Percentiles rank a stretch among this genome's conserved stretches.
Evolutionary conservation across 2,113 vertebrate species (phyloP).

Genomic region (Bos javanicus): DNA sequence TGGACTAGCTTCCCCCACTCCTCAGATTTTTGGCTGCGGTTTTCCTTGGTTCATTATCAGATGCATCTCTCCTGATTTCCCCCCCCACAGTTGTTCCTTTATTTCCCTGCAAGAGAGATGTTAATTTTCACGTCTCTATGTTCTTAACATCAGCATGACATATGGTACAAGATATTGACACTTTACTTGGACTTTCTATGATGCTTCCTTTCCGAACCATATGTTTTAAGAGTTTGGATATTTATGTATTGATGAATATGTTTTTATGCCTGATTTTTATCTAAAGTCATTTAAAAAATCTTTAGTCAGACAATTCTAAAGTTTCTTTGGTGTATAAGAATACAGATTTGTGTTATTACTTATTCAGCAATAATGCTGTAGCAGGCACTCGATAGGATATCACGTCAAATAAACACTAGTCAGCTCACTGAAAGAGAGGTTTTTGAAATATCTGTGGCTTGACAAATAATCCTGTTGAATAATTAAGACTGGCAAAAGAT

Average conservation of each 20-base stretch:
- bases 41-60: not conserved
- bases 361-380: conserved; percentile 16
- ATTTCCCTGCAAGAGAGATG: not conserved
- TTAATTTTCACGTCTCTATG: not conserved
- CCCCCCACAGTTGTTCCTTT: not conserved
- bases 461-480: not conserved
- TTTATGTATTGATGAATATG: not conserved
- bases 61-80: not conserved
- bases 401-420: not conserved
- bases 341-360: not conserved
- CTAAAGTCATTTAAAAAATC: not conserved
- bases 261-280: not conserved
- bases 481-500: not conserved
- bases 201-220: not conserved
- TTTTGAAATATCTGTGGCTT: not conserved
- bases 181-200: not conserved
- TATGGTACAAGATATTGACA: not conserved
- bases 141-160: not conserved
- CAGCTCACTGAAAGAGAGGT: not conserved
- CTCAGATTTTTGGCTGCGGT: not conserved
- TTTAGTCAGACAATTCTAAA: not conserved
- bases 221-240: not conserved
- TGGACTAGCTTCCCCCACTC: not conserved
- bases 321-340: not conserved
- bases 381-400: not conserved